Evolutionary conservation across 1,140 invertebrate genomes (phyloP).

Genomic region (Aphelinus atriplicis): DNA sequence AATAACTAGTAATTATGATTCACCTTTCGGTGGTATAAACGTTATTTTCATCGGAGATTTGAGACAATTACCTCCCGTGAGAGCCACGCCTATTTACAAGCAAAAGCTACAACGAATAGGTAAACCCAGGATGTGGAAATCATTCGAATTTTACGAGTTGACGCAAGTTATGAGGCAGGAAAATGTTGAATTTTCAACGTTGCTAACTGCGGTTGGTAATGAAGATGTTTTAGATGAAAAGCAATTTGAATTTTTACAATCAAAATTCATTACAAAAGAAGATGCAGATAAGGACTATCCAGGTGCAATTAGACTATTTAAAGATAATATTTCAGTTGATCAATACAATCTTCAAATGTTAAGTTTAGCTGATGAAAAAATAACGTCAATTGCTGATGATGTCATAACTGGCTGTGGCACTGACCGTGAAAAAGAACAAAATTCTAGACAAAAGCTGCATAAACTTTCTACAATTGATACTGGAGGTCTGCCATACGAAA

Average conservation of each 20-base stretch:
- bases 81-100: slow-evolving; percentile 36
- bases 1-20: slow-evolving; percentile 44
- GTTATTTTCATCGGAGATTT: slow-evolving; percentile 46
- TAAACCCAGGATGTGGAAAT: slow-evolving; percentile 38
- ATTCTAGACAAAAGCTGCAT: slow-evolving; percentile 49
- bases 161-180: slow-evolving; percentile 47
- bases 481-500: slow-evolving; percentile 54
- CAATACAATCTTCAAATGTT: slow-evolving; percentile 44
- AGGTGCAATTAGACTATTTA: slow-evolving; percentile 45
- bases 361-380: slow-evolving; percentile 44
- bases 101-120: slow-evolving; percentile 21
- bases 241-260: slow-evolving; percentile 43
- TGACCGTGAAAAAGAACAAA: slow-evolving; percentile 39
- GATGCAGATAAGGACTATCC: slow-evolving; percentile 40
- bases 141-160: slow-evolving; percentile 45
- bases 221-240: slow-evolving; percentile 34
- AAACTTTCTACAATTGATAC: slow-evolving; percentile 53
- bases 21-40: slow-evolving; percentile 42
- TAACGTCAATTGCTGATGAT: slow-evolving; percentile 46
- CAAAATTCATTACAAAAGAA: slow-evolving; percentile 40
- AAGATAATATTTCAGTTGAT: slow-evolving; percentile 37
- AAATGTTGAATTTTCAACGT: slow-evolving; percentile 47
- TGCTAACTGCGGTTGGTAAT: slow-evolving; percentile 53
- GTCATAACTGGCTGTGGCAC: slow-evolving; percentile 38
- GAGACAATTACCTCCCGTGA: slow-evolving; percentile 43